A percentile compares a stretch with the other conserved stretches of the same genome.
These are phyloP conservation scores for Galerucella pusilla DNA, from an alignment of 2,888 invertebrate species.

Conservation along the genomic window DNA sequence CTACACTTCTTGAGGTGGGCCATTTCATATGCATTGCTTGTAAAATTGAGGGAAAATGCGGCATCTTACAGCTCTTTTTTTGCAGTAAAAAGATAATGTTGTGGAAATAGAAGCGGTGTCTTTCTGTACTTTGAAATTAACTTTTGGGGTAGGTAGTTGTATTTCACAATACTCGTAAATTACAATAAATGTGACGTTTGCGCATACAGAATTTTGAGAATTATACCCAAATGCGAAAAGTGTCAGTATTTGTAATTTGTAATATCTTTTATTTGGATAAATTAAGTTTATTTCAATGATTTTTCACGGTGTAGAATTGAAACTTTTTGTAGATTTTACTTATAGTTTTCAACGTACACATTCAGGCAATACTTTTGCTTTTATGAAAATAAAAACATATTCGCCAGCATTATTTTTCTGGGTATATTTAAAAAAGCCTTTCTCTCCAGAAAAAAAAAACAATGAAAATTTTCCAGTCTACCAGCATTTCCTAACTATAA, in stretches of 20 bases:
- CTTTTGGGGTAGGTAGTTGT: conserved; percentile 3
- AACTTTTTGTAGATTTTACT: background rate
- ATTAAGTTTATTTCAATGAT: too few relatives aligned
- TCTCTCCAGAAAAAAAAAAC: background rate
- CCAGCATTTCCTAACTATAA: background rate
- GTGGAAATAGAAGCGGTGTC: background rate
- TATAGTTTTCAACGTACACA: too few relatives aligned
- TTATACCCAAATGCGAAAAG: background rate
- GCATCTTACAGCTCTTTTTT: conserved; percentile 7
- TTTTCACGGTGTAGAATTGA: background rate
- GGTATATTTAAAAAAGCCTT: background rate
- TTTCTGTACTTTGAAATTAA: conserved; percentile 13
- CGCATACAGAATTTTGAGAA: background rate
- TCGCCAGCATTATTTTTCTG: too few relatives aligned
- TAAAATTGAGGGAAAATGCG: conserved; percentile 38
- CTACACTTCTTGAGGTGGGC: conserved; percentile 48
- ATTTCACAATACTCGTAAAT: conserved; percentile 4
- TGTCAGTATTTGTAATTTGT: background rate
- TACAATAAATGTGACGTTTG: background rate
- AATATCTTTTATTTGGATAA: too few relatives aligned
- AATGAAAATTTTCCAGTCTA: background rate
- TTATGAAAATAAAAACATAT: too few relatives aligned
- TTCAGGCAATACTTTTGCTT: too few relatives aligned
- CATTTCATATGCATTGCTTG: conserved; percentile 50
- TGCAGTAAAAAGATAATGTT: conserved; percentile 15